Conservation (phyloP, 2,888 invertebrate species). For the Spialia ferax region DNA sequence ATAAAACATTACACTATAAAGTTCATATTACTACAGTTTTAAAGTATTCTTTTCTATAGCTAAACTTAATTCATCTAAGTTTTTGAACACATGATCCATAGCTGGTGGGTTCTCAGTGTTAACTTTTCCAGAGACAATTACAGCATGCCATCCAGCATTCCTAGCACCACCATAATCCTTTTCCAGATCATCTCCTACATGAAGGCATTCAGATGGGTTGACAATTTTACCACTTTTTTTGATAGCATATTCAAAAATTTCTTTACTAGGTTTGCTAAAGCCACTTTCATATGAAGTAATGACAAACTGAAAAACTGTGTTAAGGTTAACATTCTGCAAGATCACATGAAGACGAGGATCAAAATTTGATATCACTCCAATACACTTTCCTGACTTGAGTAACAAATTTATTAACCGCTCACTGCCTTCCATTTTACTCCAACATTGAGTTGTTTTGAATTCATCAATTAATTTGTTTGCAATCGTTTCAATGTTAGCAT, state of each 20-base stretch:
- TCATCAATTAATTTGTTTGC: constrained; percentile 88
- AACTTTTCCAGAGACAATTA: constrained; percentile 58
- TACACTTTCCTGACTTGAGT: constrained; percentile 66
- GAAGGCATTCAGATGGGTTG: constrained; percentile 89
- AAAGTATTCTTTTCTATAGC: constrained; percentile 55
- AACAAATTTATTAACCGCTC: constrained; percentile 88
- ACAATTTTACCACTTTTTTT: constrained; percentile 68
- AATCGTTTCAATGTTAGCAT: constrained; percentile 65
- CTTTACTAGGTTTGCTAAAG: constrained; percentile 90
- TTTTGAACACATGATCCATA: constrained; percentile 60
- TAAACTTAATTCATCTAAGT: constrained; percentile 59
- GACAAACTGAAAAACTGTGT: constrained; percentile 92
- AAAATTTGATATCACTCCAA: constrained; percentile 96
- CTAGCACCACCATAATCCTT: constrained; percentile 93
- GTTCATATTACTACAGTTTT: constrained; percentile 46
- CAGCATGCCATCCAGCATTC: constrained; percentile 91
- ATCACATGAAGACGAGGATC: constrained; percentile 92
- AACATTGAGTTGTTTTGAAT: constrained; percentile 91
- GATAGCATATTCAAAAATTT: constrained; percentile 90
- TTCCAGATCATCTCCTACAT: constrained; percentile 92
- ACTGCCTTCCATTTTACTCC: constrained; percentile 89
- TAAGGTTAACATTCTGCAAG: constrained; percentile 88
- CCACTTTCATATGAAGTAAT: constrained; percentile 92
- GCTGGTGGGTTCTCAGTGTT: constrained; percentile 51
- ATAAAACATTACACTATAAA: too few species aligned